These are phyloP conservation scores for Alexandromys fortis DNA, from an alignment of 2,113 vertebrate species.

Conservation along the genomic window DNA sequence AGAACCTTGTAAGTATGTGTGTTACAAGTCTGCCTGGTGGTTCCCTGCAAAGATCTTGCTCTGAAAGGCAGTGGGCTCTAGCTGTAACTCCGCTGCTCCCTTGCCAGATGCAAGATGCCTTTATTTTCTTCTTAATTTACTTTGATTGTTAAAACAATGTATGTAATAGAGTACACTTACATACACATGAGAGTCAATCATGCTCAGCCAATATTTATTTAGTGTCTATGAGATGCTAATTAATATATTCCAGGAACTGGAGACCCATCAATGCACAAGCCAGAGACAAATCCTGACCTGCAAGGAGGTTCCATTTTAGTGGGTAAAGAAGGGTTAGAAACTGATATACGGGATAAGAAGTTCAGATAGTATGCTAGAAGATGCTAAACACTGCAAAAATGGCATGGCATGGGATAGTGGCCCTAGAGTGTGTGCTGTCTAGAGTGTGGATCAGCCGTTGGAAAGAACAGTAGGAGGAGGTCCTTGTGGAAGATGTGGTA, in stretches of 20 bases:
- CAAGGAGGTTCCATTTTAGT: background rate
- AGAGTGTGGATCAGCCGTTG: background rate
- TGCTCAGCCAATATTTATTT: background rate
- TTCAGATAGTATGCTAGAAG: background rate
- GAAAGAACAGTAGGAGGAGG: background rate
- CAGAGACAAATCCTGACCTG: background rate
- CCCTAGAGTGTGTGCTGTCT: background rate
- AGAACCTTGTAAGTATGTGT: constrained; percentile 27
- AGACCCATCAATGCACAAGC: background rate
- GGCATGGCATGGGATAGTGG: background rate
- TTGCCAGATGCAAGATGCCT: background rate
- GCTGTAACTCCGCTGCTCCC: background rate
- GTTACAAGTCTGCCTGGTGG: background rate
- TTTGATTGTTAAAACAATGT: background rate
- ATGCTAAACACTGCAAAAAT: background rate
- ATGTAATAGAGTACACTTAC: background rate
- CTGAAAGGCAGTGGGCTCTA: background rate
- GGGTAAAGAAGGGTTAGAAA: background rate
- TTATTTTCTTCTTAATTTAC: background rate
- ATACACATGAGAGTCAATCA: background rate
- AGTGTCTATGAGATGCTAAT: background rate
- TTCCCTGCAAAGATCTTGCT: background rate
- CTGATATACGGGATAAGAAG: background rate
- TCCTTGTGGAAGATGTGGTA: background rate
- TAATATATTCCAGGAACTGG: background rate